A percentile compares a stretch with the other conserved stretches of the same genome.
These are phyloP conservation scores for Apis cerana DNA, from an alignment of 1,140 invertebrate genomes.

Conservation along the genomic window DNA sequence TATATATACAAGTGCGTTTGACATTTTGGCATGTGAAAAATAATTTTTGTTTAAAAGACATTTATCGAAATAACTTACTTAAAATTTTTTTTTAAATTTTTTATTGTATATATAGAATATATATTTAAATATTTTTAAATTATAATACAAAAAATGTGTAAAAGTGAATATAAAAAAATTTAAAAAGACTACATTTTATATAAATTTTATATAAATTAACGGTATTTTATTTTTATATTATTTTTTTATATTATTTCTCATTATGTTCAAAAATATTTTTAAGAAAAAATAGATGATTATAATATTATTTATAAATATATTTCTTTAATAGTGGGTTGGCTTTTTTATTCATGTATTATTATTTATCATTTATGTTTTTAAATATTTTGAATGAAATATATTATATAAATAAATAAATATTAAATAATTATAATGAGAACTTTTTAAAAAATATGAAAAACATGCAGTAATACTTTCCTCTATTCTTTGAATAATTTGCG, in stretches of 20 bases:
- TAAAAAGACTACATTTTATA: not conserved
- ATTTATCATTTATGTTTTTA: not conserved
- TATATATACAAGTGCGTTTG: not conserved
- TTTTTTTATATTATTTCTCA: not conserved
- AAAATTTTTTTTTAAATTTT: not conserved
- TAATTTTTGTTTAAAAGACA: not conserved
- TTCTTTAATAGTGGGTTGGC: no score
- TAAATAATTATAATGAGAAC: no score
- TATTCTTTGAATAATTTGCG: constrained; percentile 40
- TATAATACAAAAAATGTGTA: no score
- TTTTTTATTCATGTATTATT: not conserved
- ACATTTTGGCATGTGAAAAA: not conserved
- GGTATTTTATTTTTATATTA: not conserved
- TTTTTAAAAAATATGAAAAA: constrained; percentile 16
- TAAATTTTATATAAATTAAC: not conserved
- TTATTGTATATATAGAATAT: not conserved
- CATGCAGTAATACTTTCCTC: constrained; percentile 33
- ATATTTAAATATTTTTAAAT: no score
- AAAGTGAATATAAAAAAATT: not conserved
- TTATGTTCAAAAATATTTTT: not conserved
- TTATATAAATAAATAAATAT: no score
- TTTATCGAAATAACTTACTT: no score
- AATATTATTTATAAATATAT: not conserved
- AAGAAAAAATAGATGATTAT: not conserved
- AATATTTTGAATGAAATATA: no score